A percentile compares a stretch with the other conserved stretches of the same genome.
These are phyloP conservation scores for Epizoanthus illoricatus DNA, from an alignment of 92 coral and sea anemone species.

Conservation along the genomic window DNA sequence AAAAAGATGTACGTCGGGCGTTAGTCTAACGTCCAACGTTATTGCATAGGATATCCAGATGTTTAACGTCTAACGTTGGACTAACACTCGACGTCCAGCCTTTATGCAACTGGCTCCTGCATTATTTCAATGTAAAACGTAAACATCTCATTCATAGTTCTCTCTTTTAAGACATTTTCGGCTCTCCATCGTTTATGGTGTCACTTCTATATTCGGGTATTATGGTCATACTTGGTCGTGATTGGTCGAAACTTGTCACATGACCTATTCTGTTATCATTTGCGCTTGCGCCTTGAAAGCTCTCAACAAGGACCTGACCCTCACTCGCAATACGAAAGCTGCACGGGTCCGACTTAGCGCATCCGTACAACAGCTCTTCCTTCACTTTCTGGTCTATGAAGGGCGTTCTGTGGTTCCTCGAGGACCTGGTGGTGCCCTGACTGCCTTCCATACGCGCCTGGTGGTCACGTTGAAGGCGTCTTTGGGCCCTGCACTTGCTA, in stretches of 20 bases:
- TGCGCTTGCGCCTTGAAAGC: not conserved
- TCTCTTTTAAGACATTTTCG: slow-evolving; percentile 18
- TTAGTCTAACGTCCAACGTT: no score
- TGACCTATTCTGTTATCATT: slow-evolving; percentile 18
- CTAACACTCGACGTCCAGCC: no score
- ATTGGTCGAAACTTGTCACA: slow-evolving; percentile 30
- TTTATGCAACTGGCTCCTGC: no score
- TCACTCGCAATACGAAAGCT: not conserved
- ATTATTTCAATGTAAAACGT: no score
- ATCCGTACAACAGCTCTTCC: slow-evolving; percentile 75
- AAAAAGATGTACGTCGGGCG: no score
- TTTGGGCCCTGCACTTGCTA: slow-evolving; percentile 97
- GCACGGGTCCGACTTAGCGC: slow-evolving; percentile 34
- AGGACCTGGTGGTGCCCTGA: slow-evolving; percentile 30
- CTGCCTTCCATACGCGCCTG: slow-evolving; percentile 56
- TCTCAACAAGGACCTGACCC: not conserved
- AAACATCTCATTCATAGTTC: not conserved
- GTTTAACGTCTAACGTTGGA: no score
- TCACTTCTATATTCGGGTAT: slow-evolving; percentile 27
- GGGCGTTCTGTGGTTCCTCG: slow-evolving; percentile 48
- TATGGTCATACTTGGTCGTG: slow-evolving; percentile 21
- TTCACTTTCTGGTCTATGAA: slow-evolving; percentile 62
- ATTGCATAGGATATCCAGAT: no score
- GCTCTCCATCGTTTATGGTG: not conserved
- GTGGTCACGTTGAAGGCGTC: slow-evolving; percentile 83